These are phyloP conservation scores for Lasioglossum zephyrum DNA, from an alignment of 2,888 invertebrate genomes.

Conservation along the genomic window DNA sequence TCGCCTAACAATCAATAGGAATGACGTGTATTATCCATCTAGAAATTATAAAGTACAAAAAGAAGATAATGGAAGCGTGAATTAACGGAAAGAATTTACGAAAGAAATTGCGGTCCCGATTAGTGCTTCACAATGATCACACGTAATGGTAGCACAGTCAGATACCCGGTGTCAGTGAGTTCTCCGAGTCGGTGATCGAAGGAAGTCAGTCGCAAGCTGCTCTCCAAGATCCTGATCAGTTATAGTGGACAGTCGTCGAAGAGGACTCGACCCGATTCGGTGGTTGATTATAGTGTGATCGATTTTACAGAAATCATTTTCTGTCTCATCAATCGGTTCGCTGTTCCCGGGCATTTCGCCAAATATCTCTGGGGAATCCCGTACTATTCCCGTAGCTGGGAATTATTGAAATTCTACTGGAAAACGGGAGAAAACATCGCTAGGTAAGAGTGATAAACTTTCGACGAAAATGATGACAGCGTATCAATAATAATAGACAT, in stretches of 20 bases:
- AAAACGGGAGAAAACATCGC: not conserved
- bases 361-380: not conserved
- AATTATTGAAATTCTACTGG: not conserved
- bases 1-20: too few species aligned
- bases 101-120: not conserved
- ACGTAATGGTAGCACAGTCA: not conserved
- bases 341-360: not conserved
- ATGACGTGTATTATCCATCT: not conserved
- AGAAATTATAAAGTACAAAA: not conserved
- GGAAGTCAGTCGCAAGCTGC: not conserved
- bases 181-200: conserved; percentile 1
- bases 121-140: not conserved
- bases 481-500: not conserved
- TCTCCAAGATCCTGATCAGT: not conserved
- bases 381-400: not conserved
- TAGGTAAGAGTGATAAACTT: not conserved
- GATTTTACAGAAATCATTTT: not conserved
- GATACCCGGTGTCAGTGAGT: conserved; percentile 20
- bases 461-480: not conserved
- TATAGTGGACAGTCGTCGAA: not conserved
- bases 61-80: not conserved
- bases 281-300: not conserved
- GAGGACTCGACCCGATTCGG: not conserved
- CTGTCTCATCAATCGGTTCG: not conserved
- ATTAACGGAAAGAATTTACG: not conserved